phyloP scores from a whole-genome alignment of 2,113 vertebrate genomes.

The Physeter macrocephalus region DNA sequence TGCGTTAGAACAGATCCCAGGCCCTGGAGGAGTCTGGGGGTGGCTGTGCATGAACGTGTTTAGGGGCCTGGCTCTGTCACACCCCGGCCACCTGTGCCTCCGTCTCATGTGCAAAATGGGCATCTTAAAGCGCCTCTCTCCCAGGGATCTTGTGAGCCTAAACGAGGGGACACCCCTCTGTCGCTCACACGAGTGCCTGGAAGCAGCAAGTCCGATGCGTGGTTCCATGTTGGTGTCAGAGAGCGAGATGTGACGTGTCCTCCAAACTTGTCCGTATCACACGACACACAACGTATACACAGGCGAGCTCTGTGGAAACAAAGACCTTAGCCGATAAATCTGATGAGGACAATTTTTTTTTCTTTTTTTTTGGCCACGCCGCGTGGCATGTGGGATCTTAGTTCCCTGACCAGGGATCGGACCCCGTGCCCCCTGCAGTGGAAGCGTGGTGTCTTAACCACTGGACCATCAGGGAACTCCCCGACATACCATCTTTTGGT shows the following conservation, averaged over 20 bases:
- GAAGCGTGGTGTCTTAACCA: no score
- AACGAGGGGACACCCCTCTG: background rate
- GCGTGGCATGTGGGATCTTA: no score
- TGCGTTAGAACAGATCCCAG: background rate
- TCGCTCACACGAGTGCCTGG: background rate
- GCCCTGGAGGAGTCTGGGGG: background rate
- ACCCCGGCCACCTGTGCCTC: background rate
- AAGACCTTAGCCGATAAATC: background rate
- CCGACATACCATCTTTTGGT: background rate
- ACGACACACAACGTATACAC: rapidly evolving
- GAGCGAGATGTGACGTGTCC: rapidly evolving
- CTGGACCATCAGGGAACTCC: no score
- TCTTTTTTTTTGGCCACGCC: no score
- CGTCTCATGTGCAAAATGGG: background rate
- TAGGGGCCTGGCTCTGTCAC: background rate
- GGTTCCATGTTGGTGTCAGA: background rate
- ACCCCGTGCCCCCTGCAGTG: no score
- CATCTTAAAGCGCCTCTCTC: background rate
- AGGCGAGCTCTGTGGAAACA: background rate
- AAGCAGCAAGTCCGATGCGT: background rate
- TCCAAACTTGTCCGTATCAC: background rate
- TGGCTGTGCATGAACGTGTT: rapidly evolving
- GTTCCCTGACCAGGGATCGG: no score
- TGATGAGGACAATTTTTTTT: background rate
- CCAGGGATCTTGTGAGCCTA: background rate